Conservation (phyloP, 2,888 invertebrate genomes). For the Glomeris marginata region DNA sequence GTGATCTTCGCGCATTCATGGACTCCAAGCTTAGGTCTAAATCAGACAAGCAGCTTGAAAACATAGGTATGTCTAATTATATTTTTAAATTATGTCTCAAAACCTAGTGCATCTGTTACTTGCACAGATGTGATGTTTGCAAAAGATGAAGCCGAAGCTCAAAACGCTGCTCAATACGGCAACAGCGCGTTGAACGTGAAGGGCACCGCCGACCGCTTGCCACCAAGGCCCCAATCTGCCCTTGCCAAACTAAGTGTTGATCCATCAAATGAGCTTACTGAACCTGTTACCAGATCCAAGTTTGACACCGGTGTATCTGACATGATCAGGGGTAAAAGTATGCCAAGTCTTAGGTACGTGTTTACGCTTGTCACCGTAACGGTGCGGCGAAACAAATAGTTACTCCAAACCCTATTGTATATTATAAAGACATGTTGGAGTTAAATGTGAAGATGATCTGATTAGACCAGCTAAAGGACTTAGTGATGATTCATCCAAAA, state of each 20-base stretch:
- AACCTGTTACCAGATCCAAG: constrained; percentile 3
- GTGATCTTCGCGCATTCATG: constrained; percentile 77
- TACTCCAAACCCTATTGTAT: no score
- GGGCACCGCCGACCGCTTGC: constrained; percentile 9
- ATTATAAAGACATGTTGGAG: no score
- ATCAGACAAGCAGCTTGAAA: constrained; percentile 79
- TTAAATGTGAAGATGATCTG: no score
- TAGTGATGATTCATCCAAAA: constrained; percentile 35
- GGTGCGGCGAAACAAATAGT: no score
- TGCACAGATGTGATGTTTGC: background rate
- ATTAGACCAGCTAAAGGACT: no score
- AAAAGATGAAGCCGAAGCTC: constrained; percentile 5
- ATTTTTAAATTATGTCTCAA: no score
- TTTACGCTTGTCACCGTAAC: background rate
- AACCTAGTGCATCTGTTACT: no score
- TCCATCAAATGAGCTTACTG: constrained; percentile 11
- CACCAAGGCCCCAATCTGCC: constrained; percentile 22
- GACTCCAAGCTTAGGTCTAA: constrained; percentile 81
- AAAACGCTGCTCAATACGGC: constrained; percentile 1
- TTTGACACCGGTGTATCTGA: constrained; percentile 16
- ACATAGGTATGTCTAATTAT: no score
- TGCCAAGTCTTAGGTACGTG: constrained; percentile 78
- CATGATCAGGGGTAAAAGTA: constrained; percentile 83
- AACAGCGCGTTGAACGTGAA: constrained; percentile 13
- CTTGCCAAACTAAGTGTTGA: constrained; percentile 20